Evolutionary conservation across 2,797 vertebrate species (phyloP).

Genomic region (Microhierax caerulescens): DNA sequence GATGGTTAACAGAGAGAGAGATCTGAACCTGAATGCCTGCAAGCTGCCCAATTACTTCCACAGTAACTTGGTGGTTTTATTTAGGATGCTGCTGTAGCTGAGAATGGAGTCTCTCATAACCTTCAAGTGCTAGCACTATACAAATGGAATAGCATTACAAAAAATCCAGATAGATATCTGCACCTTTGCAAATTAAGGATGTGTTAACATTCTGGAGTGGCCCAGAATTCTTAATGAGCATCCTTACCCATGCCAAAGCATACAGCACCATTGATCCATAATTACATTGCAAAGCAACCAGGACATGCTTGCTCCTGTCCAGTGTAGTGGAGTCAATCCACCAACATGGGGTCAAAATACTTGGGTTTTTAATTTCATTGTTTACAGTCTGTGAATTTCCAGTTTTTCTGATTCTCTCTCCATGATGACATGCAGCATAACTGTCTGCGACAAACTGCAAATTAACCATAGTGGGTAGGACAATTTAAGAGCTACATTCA

Average conservation of each 20-base stretch:
- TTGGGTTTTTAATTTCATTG: neutral
- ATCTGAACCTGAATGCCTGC: neutral
- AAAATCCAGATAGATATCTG: slow-evolving; percentile 31
- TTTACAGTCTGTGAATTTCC: neutral
- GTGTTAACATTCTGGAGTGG: neutral
- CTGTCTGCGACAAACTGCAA: neutral
- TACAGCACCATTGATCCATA: neutral
- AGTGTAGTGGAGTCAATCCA: neutral
- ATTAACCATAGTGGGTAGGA: neutral
- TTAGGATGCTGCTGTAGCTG: slow-evolving; percentile 18
- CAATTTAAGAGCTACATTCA: neutral
- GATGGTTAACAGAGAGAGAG: neutral
- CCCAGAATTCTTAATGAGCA: neutral
- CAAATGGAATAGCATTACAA: slow-evolving; percentile 48
- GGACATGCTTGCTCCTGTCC: neutral
- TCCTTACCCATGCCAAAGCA: neutral
- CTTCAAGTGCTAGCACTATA: slow-evolving; percentile 24
- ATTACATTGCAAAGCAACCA: neutral
- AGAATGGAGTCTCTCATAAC: slow-evolving; percentile 1
- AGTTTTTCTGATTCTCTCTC: neutral
- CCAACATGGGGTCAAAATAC: neutral
- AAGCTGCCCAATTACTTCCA: slow-evolving; percentile 26
- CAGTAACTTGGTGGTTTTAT: slow-evolving; percentile 30
- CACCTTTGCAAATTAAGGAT: slow-evolving; percentile 52
- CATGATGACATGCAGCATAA: neutral